Conservation (phyloP, 2,888 invertebrate genomes). For the Troilus luridus region DNA sequence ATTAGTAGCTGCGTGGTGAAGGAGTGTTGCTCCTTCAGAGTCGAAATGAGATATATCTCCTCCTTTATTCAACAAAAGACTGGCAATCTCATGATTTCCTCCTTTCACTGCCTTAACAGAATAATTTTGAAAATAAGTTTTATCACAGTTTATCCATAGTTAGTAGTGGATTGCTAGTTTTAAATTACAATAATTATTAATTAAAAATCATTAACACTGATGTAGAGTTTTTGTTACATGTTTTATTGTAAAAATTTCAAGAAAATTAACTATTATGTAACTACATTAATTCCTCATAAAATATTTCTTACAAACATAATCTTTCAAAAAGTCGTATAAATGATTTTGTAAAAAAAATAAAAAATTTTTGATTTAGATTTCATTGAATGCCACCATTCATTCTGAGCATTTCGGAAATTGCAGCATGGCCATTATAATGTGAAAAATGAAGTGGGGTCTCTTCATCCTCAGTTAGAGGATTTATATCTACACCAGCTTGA, state of each 20-base stretch:
- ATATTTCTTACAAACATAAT: background rate
- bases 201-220: too few species aligned
- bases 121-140: background rate
- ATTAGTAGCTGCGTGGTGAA: background rate
- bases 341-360: background rate
- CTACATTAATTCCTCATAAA: background rate
- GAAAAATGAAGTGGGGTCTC: background rate
- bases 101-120: slow-evolving; percentile 17
- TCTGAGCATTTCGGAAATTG: background rate
- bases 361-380: background rate
- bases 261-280: background rate
- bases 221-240: background rate
- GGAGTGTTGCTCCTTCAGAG: background rate
- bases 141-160: too few species aligned
- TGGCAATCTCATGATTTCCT: background rate
- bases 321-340: background rate
- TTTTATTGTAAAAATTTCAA: background rate
- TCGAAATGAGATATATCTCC: background rate
- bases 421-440: background rate
- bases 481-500: background rate
- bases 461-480: background rate
- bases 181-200: too few species aligned
- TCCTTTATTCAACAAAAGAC: background rate
- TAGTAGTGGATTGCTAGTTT: too few species aligned
- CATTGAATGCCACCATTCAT: background rate